Conservation (phyloP, 2,797 vertebrate species). For the Manis javanica region DNA sequence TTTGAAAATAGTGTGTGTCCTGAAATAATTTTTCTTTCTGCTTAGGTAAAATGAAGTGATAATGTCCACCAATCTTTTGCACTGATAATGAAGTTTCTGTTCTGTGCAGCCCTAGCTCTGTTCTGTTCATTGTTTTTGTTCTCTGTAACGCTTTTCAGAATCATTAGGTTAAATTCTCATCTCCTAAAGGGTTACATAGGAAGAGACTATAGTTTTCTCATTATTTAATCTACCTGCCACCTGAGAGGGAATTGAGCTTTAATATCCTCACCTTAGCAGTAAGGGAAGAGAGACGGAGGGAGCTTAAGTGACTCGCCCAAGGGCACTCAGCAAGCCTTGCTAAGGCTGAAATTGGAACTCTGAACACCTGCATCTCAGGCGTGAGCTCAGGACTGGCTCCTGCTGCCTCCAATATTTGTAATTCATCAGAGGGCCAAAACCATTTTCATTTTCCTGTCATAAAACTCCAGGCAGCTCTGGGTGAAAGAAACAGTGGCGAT, state of each 20-base stretch:
- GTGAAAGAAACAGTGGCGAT: neutral
- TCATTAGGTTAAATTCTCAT: constrained; percentile 55
- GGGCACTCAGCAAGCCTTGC: constrained; percentile 52
- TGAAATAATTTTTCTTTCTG: constrained; percentile 19
- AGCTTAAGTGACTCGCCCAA: constrained; percentile 32
- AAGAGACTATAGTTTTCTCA: constrained; percentile 55
- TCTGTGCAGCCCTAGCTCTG: neutral
- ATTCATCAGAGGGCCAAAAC: neutral
- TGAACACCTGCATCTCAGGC: neutral
- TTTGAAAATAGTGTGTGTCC: neutral
- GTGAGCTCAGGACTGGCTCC: neutral
- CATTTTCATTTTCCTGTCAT: constrained; percentile 6
- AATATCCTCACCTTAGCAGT: neutral
- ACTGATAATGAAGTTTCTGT: neutral
- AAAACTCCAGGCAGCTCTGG: constrained; percentile 62
- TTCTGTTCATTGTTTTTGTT: constrained; percentile 46
- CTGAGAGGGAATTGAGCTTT: neutral
- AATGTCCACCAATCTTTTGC: neutral
- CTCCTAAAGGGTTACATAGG: constrained; percentile 51
- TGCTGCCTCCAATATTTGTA: neutral
- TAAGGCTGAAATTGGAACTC: neutral
- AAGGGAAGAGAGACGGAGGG: neutral
- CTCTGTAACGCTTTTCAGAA: constrained; percentile 29
- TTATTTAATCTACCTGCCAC: constrained; percentile 29
- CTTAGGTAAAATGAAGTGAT: constrained; percentile 65